Percentiles rank a stretch among this genome's conserved stretches.
These are phyloP conservation scores for Plectrocnemia conspersa DNA, from an alignment of 1,140 invertebrate genomes.

Conservation along the genomic window DNA sequence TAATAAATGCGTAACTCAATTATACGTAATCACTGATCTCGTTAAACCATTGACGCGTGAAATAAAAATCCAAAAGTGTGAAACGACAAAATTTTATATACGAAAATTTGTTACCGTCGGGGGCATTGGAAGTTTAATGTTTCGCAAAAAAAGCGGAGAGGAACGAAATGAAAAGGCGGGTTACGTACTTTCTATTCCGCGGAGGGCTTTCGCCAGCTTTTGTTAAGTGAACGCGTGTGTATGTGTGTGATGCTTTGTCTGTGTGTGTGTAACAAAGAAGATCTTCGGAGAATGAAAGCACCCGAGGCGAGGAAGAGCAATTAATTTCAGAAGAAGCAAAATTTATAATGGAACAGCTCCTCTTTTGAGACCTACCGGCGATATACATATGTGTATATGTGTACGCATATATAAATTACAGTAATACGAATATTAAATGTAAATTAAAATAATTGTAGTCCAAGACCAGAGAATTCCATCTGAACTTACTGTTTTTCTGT, in stretches of 20 bases:
- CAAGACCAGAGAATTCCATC: too few species aligned
- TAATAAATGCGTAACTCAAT: too few species aligned
- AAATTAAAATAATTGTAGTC: too few species aligned
- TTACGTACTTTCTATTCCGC: neutral
- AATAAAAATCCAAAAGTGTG: constrained; percentile 18
- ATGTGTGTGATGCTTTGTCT: neutral
- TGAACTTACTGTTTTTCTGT: too few species aligned
- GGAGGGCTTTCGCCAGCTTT: neutral
- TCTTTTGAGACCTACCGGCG: too few species aligned
- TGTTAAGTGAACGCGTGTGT: neutral
- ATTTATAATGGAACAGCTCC: constrained; percentile 23
- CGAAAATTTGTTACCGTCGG: constrained; percentile 23
- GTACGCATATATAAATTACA: too few species aligned
- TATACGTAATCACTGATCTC: too few species aligned
- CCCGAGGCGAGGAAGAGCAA: constrained; percentile 19
- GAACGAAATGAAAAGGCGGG: constrained; percentile 20
- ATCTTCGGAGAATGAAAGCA: constrained; percentile 3
- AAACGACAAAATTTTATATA: constrained; percentile 18
- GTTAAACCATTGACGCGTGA: constrained; percentile 18
- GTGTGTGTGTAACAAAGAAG: constrained; percentile 16
- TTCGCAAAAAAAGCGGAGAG: constrained; percentile 18
- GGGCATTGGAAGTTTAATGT: constrained; percentile 22
- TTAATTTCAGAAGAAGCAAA: constrained; percentile 27
- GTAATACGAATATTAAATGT: too few species aligned
- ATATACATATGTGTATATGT: too few species aligned